Evolutionary conservation across 2,113 vertebrate species (phyloP).

Genomic region (Leucosticte australis): DNA sequence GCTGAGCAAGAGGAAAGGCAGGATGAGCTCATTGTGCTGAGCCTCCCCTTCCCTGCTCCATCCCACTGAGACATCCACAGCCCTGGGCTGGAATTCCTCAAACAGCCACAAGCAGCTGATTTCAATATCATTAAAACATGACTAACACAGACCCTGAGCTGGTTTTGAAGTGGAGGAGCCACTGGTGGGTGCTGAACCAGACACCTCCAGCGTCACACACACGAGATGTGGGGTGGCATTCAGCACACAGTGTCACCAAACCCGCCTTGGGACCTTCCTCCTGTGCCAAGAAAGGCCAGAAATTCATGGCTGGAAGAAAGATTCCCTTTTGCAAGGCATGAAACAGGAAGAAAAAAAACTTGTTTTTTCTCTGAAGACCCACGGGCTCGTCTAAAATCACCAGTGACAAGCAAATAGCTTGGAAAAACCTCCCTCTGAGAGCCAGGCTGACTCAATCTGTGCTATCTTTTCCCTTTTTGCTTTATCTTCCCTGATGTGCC

Average conservation of each 20-base stretch:
- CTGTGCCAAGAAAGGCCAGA: rapidly evolving
- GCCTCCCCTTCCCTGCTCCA: neutral
- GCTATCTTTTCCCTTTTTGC: neutral
- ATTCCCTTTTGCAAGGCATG: neutral
- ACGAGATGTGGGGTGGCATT: neutral
- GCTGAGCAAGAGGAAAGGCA: neutral
- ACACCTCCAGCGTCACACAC: neutral
- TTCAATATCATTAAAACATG: neutral
- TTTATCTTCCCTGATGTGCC: neutral
- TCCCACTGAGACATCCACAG: neutral
- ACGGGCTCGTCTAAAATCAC: neutral
- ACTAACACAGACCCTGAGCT: neutral
- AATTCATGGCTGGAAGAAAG: neutral
- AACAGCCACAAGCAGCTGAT: neutral
- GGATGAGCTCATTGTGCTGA: neutral
- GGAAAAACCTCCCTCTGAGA: neutral
- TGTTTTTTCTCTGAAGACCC: neutral
- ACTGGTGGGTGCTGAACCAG: neutral
- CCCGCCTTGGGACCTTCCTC: neutral
- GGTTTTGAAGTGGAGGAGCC: neutral
- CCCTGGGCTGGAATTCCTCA: neutral
- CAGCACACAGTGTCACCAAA: neutral
- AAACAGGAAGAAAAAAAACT: neutral
- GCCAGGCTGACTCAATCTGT: neutral
- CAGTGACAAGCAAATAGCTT: neutral